Conservation (phyloP, 92 coral and sea anemone genomes). For the Epizoanthus stellaris region DNA sequence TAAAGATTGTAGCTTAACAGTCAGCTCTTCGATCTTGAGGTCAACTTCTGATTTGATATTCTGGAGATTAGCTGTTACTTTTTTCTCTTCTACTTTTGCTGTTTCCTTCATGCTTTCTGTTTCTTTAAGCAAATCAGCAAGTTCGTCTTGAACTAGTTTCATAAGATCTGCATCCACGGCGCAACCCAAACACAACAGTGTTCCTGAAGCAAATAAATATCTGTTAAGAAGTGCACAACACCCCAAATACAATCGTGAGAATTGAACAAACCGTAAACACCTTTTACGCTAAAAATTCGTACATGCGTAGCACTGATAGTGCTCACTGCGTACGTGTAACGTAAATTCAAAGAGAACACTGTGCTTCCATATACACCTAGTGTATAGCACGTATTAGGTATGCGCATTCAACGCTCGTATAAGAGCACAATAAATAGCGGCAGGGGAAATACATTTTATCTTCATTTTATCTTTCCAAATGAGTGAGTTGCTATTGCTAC, state of each 20-base stretch:
- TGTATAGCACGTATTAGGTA: too few relatives aligned
- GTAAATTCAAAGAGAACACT: too few relatives aligned
- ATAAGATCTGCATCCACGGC: slow-evolving; percentile 80
- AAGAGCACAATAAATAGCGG: too few relatives aligned
- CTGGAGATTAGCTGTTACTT: slow-evolving; percentile 57
- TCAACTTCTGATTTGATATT: slow-evolving; percentile 52
- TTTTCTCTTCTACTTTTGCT: slow-evolving; percentile 60
- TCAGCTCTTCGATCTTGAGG: slow-evolving; percentile 11
- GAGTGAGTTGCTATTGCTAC: too few relatives aligned
- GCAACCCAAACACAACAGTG: slow-evolving; percentile 76
- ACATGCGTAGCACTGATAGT: too few relatives aligned
- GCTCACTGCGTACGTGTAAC: too few relatives aligned
- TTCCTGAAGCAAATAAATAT: slow-evolving; percentile 57
- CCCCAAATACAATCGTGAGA: background rate
- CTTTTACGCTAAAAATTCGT: background rate
- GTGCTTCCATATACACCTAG: too few relatives aligned
- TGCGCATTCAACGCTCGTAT: too few relatives aligned
- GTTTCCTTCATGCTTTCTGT: slow-evolving; percentile 35
- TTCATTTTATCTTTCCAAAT: too few relatives aligned
- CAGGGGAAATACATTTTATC: too few relatives aligned
- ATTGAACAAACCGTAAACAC: background rate
- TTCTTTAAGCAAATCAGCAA: slow-evolving; percentile 52
- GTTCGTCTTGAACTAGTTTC: slow-evolving; percentile 67
- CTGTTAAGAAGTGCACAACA: background rate
- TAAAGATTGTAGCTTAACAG: background rate